Percentiles rank a stretch among this genome's conserved stretches.
phyloP scores from a whole-genome alignment of 2,888 invertebrate genomes.

The Acanthococcus lagerstroemiae region DNA sequence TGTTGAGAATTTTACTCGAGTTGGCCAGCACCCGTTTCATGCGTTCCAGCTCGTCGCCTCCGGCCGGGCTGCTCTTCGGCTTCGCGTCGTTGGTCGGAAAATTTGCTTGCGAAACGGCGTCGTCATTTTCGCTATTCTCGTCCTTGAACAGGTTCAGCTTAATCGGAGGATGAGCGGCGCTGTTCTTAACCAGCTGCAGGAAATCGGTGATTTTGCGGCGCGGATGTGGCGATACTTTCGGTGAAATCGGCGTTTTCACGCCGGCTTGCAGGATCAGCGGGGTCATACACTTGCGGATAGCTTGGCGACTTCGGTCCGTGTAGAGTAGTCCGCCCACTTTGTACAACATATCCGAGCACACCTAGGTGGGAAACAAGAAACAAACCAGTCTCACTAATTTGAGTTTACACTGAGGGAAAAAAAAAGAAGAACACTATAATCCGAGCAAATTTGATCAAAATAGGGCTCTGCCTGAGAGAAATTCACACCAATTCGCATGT shows the following conservation, averaged over 20 bases:
- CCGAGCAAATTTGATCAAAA: background rate
- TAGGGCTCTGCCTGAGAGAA: background rate
- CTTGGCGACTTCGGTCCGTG: constrained; percentile 23
- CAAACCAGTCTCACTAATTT: no score
- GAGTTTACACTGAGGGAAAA: no score
- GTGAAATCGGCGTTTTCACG: background rate
- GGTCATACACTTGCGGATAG: constrained; percentile 20
- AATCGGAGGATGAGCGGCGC: background rate
- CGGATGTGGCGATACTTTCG: background rate
- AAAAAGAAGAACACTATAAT: no score
- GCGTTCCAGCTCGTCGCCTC: constrained; percentile 15
- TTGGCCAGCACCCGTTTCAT: constrained; percentile 1
- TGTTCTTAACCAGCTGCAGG: constrained; percentile 11
- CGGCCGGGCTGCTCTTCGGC: background rate
- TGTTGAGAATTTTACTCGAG: constrained; percentile 14
- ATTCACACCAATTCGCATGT: background rate
- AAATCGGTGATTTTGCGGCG: constrained; percentile 7
- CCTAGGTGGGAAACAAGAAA: background rate
- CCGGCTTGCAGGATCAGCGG: constrained; percentile 4
- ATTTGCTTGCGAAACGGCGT: constrained; percentile 1
- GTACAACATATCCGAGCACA: constrained; percentile 23
- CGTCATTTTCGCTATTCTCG: constrained; percentile 1
- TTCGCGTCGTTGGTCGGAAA: no score
- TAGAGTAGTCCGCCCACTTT: constrained; percentile 22
- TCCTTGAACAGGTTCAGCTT: constrained; percentile 11